Evolutionary conservation across 35 echinoderm and acorn worm genomes (phyloP).

Genomic region (Apostichopus parvimensis): DNA sequence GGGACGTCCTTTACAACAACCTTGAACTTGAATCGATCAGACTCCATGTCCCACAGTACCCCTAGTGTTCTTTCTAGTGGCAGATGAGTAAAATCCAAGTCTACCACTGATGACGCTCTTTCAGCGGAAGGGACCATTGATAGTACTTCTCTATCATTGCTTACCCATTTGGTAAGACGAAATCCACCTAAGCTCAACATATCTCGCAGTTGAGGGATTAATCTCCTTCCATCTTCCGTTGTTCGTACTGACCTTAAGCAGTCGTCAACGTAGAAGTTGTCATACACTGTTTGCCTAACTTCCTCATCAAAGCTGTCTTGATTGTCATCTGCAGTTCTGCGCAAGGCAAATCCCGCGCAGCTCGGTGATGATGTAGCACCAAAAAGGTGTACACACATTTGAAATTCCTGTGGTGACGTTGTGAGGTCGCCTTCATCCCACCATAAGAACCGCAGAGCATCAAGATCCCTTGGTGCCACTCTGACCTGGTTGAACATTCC

Average conservation of each 20-base stretch:
- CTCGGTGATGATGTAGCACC: conserved; percentile 3
- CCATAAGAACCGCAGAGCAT: conserved; percentile 23
- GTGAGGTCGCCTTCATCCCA: conserved; percentile 2
- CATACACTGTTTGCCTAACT: not conserved
- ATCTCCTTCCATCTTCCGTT: not conserved
- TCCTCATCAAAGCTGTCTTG: not conserved
- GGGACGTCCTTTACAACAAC: not conserved
- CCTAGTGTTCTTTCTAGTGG: not conserved
- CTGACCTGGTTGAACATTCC: conserved; percentile 60
- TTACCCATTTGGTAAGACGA: conserved; percentile 28
- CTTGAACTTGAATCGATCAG: conserved; percentile 49
- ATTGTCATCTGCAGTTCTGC: conserved; percentile 16
- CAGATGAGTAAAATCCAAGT: not conserved
- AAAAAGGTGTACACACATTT: conserved; percentile 40
- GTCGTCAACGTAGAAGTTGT: conserved; percentile 49
- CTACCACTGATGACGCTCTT: not conserved
- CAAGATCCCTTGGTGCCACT: not conserved
- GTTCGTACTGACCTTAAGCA: not conserved
- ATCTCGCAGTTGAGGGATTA: not conserved
- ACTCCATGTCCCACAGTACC: not conserved
- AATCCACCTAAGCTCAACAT: conserved; percentile 12
- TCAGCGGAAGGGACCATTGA: not conserved
- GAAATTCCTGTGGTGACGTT: not conserved
- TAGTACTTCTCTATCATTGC: conserved; percentile 29
- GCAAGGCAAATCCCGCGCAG: conserved; percentile 14